Evolutionary conservation across 2,888 invertebrate species (phyloP), one percentile per base, ranked within the genome.

Genomic region (Helicoverpa assulta): DNA sequence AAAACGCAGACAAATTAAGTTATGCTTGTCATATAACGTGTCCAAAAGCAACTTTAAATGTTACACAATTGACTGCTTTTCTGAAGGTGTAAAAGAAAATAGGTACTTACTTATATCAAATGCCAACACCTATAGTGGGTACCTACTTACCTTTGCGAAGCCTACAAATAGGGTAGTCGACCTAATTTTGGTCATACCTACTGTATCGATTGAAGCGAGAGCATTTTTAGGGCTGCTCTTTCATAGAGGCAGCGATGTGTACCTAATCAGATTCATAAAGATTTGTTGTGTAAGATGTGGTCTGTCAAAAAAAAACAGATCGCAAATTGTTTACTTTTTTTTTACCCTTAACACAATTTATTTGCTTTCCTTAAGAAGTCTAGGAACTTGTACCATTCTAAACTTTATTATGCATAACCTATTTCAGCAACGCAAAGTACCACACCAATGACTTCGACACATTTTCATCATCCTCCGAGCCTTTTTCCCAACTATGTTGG

Each of bases 101-200:
- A n/a, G n/a, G n/a, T n/a, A n/a, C n/a, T n/a, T n/a, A 65, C 51
- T 65, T 66, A 40, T 8, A 37, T 64, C 6, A 71, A 76, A 71
- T 71, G 72, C 53, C 60, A 71, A 67, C 55, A 67, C 52, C 58
- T 70, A 65, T 40, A 7, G 40, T 7, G 29, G 19, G 52, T 43
- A 76, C 66, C n/a, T n/a, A n/a, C n/a, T n/a, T n/a, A n/a, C n/a
- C 63, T 76, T 43, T 57, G 61, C 57, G 58, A 53, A 75, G 5
- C 68, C 58, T 64, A 76, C 68, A 72, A 77, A 81, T 77, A 66
- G 63, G 56, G 54, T 56, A 60, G 26, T 52, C 70, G 66, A 78
- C 62, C 74, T 78, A 78, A 78, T 70, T 74, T 70, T 60, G 19
- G 60, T 26, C 51, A 50, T 59, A 33, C 51, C 59, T 70, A 54